phyloP scores from a whole-genome alignment of 2,797 vertebrate species.

The Bovichtus diacanthus region DNA sequence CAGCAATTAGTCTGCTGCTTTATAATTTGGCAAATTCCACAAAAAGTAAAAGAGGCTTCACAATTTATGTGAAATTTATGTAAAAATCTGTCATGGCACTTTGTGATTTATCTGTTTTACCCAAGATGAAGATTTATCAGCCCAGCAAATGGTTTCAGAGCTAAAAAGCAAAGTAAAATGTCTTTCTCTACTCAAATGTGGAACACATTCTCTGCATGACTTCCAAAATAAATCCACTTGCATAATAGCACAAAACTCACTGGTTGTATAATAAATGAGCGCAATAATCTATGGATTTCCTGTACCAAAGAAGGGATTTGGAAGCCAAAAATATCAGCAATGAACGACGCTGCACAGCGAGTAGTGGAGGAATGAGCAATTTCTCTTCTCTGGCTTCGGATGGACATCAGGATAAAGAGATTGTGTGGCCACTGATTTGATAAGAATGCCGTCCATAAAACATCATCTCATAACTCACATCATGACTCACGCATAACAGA shows the following conservation, averaged over 20 bases:
- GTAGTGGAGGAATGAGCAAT: slow-evolving; percentile 32
- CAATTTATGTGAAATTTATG: too few relatives aligned
- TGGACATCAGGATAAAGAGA: slow-evolving; percentile 54
- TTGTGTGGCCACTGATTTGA: slow-evolving; percentile 33
- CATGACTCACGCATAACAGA: slow-evolving; percentile 25
- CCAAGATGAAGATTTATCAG: not conserved
- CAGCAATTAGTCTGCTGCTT: not conserved
- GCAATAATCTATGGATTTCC: slow-evolving; percentile 38
- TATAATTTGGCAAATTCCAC: not conserved
- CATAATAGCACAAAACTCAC: slow-evolving; percentile 14
- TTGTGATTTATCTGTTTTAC: not conserved
- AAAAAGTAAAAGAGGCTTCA: not conserved
- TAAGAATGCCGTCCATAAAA: slow-evolving; percentile 11
- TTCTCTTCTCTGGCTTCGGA: slow-evolving; percentile 41
- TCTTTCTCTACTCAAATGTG: not conserved
- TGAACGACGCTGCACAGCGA: slow-evolving; percentile 9
- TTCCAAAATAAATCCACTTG: slow-evolving; percentile 25
- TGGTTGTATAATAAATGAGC: slow-evolving; percentile 37
- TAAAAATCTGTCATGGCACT: not conserved
- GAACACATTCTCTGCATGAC: not conserved
- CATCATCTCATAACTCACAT: slow-evolving; percentile 26
- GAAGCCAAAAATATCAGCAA: slow-evolving; percentile 27
- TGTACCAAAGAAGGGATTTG: slow-evolving; percentile 54
- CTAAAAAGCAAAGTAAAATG: not conserved
- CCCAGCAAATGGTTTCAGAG: not conserved